Evolutionary conservation across 2,888 invertebrate species (phyloP).

Genomic region (Habroteleia sp.): DNA sequence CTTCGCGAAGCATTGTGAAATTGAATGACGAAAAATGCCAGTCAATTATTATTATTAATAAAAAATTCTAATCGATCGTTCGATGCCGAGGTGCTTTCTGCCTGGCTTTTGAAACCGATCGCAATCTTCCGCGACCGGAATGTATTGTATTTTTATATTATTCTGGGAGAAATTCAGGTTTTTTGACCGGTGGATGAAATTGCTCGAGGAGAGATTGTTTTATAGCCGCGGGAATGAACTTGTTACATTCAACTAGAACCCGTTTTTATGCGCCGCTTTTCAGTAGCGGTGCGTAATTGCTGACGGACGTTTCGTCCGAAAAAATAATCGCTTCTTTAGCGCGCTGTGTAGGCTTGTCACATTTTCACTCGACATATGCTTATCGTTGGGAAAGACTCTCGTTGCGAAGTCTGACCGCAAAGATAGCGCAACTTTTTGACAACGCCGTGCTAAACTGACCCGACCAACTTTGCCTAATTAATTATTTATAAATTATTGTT

Average conservation of each 20-base stretch:
- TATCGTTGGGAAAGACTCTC: constrained; percentile 23
- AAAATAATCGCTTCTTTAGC: background rate
- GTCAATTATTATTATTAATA: constrained; percentile 46
- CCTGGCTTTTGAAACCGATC: constrained; percentile 14
- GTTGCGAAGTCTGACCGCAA: constrained; percentile 2
- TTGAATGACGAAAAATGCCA: constrained; percentile 43
- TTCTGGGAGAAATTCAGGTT: background rate
- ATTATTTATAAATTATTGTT: too few relatives aligned
- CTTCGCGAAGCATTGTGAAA: constrained; percentile 27
- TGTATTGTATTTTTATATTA: background rate
- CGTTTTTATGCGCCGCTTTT: background rate
- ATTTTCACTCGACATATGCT: constrained; percentile 20
- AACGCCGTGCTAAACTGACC: too few relatives aligned
- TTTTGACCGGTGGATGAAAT: background rate
- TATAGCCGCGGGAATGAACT: background rate
- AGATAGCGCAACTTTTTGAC: constrained; percentile 1
- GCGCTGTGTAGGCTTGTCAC: constrained; percentile 8
- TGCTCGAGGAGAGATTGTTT: too few relatives aligned
- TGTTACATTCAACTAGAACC: background rate
- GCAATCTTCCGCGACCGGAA: background rate
- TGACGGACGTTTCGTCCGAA: constrained; percentile 4
- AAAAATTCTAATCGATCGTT: too few relatives aligned
- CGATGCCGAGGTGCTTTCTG: too few relatives aligned
- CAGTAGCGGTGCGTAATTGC: background rate
- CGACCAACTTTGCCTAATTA: too few relatives aligned